Base-by-base conservation (phyloP, 1,140 invertebrate species). In the Condylostylus longicornis region DNA sequence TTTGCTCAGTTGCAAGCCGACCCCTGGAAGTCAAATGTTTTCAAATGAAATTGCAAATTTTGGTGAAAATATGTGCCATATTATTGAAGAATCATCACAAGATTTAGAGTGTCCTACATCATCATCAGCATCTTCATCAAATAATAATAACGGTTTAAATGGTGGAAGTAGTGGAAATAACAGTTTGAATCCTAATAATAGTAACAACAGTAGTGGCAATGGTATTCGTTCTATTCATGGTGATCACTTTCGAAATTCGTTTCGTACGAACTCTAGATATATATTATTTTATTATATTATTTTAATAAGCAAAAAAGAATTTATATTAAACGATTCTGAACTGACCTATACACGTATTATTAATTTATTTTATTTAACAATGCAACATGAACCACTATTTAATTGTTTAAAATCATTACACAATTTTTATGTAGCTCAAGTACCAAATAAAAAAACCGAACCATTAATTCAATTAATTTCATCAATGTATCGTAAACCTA, bases 211-310 rank as follows among this genome's bases (percentile, higher is more conserved):
- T 27, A 31, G 19, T 23, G 34, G 28, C 17, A 19, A 33, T 18
- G 23, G 33, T 18, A 38, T 13, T 12, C 33, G 32, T 12, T 22
- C 33, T 28, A 43, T 37, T 40, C 47, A 45, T 35, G 47, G 44
- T 36, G 52, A 54, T 18, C 49, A 42, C 37, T 69, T 48, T 64
- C 69, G 42, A 58, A 75, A 51, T 65, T 73, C 57, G 54, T 75
- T 49, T 70, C 73, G 65, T 67, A 75, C 56, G 50, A 67, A 53
- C 50, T 68, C 64, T 32, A 67, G 70, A 40, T 72, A 74, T 56
- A 68, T 77, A 43, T 62, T 74, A 5, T 78, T 75, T 48, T 75
- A 77, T 53, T 79, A 76, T 48, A 71, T 80, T 35, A 70, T 77
- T 49, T 54, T 75, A 36, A 68, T 80, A 43, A 73, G 69, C 37